A percentile compares a stretch with the other conserved stretches of the same genome.
Conservation (phyloP, 2,113 vertebrate species). For the Lepisosteus osseus region DNA sequence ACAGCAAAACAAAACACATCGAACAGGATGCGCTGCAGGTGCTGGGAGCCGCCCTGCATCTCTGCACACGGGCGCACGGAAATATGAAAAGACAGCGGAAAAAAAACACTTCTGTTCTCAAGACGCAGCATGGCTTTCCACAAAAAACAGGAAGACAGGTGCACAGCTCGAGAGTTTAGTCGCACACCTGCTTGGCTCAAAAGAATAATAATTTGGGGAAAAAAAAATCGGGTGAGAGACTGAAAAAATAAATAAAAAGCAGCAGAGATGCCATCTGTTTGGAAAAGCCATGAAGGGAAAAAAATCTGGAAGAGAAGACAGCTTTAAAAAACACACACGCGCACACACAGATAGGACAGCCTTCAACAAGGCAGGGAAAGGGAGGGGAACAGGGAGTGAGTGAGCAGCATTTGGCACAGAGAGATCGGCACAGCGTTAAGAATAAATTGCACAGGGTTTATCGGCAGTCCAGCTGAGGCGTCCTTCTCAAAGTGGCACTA, state of each 20-base stretch:
- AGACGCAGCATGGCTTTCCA: background rate
- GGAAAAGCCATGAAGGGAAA: slow-evolving; percentile 32
- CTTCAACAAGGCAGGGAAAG: slow-evolving; percentile 35
- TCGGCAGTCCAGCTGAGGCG: slow-evolving; percentile 7
- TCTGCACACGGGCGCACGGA: slow-evolving; percentile 10
- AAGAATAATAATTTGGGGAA: slow-evolving; percentile 28
- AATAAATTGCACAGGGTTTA: slow-evolving; percentile 1
- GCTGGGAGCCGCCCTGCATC: too few species aligned
- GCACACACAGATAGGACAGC: slow-evolving; percentile 11
- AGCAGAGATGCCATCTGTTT: slow-evolving; percentile 60
- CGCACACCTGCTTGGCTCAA: slow-evolving; percentile 44
- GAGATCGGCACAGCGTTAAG: background rate
- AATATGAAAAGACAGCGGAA: background rate
- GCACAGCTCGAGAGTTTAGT: slow-evolving; percentile 11
- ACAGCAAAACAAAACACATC: too few species aligned
- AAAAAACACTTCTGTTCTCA: background rate
- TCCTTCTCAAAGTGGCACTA: slow-evolving; percentile 10
- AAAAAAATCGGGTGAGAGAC: slow-evolving; percentile 14
- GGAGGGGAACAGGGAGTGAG: slow-evolving; percentile 48
- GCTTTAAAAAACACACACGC: slow-evolving; percentile 41
- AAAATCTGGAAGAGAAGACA: slow-evolving; percentile 16
- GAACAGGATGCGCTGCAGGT: too few species aligned
- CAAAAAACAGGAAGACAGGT: slow-evolving; percentile 16
- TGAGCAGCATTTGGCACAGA: background rate
- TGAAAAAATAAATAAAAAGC: slow-evolving; percentile 46